Evolutionary conservation across 1,140 invertebrate genomes (phyloP).

Genomic region (Propsilocerus akamusi): DNA sequence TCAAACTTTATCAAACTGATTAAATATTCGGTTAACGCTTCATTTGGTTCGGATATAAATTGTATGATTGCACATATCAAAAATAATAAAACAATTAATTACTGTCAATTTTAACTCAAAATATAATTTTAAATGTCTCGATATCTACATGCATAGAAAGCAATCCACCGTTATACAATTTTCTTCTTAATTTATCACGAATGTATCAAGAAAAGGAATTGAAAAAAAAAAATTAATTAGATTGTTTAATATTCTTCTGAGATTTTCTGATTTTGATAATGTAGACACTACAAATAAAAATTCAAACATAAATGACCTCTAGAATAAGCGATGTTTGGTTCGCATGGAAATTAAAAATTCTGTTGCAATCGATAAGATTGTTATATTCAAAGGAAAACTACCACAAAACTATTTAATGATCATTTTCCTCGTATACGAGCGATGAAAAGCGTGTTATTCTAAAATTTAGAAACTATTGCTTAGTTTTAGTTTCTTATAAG

Average conservation of each 20-base stretch:
- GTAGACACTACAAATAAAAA: neutral
- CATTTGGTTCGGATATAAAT: too few relatives aligned
- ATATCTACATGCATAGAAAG: neutral
- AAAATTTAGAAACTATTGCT: slow-evolving; percentile 1
- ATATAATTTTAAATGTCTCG: too few relatives aligned
- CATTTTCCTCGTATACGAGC: slow-evolving; percentile 2
- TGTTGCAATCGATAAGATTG: neutral
- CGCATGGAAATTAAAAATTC: neutral
- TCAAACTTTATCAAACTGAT: too few relatives aligned
- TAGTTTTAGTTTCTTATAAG: neutral
- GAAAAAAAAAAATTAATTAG: too few relatives aligned
- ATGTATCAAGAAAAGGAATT: too few relatives aligned
- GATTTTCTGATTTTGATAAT: too few relatives aligned
- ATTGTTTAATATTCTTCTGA: too few relatives aligned
- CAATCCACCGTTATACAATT: neutral
- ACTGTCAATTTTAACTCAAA: neutral
- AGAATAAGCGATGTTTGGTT: neutral
- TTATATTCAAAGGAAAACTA: neutral
- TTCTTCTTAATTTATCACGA: neutral
- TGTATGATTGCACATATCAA: slow-evolving; percentile 2
- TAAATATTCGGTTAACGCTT: too few relatives aligned
- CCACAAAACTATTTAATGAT: neutral
- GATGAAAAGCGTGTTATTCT: slow-evolving; percentile 3
- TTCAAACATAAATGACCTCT: neutral
- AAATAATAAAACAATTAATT: neutral